phyloP scores from a whole-genome alignment of 2,888 invertebrate species.

The Rhamphomyia laevipes region DNA sequence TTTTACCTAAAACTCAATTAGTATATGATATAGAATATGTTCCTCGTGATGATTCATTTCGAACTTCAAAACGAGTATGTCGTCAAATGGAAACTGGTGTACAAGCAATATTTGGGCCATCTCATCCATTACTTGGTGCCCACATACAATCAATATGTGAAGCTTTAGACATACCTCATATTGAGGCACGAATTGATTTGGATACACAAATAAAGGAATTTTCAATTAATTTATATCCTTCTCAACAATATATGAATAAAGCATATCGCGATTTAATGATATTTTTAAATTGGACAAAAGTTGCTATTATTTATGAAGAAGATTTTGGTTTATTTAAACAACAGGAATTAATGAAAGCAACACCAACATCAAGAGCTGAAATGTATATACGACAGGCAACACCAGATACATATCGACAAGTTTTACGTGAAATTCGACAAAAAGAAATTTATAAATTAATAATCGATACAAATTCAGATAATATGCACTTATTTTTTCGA shows the following conservation, averaged over 20 bases:
- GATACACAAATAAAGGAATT: slow-evolving; percentile 47
- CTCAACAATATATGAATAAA: slow-evolving; percentile 65
- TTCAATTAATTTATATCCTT: slow-evolving; percentile 81
- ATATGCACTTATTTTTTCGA: slow-evolving; percentile 71
- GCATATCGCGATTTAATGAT: slow-evolving; percentile 78
- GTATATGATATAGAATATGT: slow-evolving; percentile 91
- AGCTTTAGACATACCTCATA: slow-evolving; percentile 79
- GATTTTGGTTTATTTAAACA: slow-evolving; percentile 83
- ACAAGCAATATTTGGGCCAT: slow-evolving; percentile 78
- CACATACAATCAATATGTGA: slow-evolving; percentile 84
- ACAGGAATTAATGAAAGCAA: slow-evolving; percentile 66
- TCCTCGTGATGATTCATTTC: slow-evolving; percentile 79
- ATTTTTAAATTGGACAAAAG: slow-evolving; percentile 84
- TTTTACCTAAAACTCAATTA: slow-evolving; percentile 75
- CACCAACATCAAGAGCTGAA: slow-evolving; percentile 52
- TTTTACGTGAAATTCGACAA: slow-evolving; percentile 57
- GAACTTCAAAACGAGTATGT: slow-evolving; percentile 68
- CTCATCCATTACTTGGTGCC: slow-evolving; percentile 67
- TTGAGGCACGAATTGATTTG: slow-evolving; percentile 62
- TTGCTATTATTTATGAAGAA: slow-evolving; percentile 89
- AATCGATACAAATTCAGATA: slow-evolving; percentile 74
- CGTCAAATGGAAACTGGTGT: slow-evolving; percentile 67
- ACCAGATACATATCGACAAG: slow-evolving; percentile 52
- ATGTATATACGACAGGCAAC: slow-evolving; percentile 70
- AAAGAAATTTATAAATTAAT: slow-evolving; percentile 80